Evolutionary conservation across 2,888 invertebrate genomes (phyloP).

Genomic region (Polymixis lichenea): DNA sequence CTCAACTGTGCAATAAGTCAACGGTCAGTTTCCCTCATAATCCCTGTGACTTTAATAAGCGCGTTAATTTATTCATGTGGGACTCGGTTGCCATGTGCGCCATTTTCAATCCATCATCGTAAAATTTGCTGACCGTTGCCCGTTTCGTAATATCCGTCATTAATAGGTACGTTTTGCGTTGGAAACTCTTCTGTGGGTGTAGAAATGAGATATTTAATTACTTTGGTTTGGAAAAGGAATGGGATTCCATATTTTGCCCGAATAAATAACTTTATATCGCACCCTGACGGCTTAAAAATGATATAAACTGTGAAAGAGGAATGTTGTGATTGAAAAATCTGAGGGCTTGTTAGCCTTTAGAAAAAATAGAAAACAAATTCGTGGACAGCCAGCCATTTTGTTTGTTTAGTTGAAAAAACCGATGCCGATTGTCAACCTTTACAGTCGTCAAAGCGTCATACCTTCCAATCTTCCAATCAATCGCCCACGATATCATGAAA

Average conservation of each 20-base stretch:
- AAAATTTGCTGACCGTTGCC: slow-evolving; percentile 63
- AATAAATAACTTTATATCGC: slow-evolving; percentile 11
- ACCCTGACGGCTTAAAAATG: neutral
- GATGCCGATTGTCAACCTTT: slow-evolving; percentile 19
- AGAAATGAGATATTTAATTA: slow-evolving; percentile 39
- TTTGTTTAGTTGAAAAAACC: slow-evolving; percentile 16
- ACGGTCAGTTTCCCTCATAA: slow-evolving; percentile 63
- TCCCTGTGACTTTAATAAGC: slow-evolving; percentile 69
- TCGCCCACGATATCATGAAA: slow-evolving; percentile 56
- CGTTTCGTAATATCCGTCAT: slow-evolving; percentile 56
- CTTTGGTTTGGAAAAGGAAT: slow-evolving; percentile 14
- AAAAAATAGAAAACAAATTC: neutral
- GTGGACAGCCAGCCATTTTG: neutral
- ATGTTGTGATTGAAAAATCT: neutral
- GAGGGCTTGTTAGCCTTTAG: neutral
- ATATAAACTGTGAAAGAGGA: neutral
- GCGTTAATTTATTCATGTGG: slow-evolving; percentile 73
- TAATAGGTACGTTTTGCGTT: slow-evolving; percentile 52
- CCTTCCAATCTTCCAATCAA: slow-evolving; percentile 56
- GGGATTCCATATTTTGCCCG: slow-evolving; percentile 1
- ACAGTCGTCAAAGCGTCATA: slow-evolving; percentile 39
- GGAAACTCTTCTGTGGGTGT: slow-evolving; percentile 33
- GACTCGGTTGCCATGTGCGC: slow-evolving; percentile 64
- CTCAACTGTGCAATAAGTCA: slow-evolving; percentile 67
- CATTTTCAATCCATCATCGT: slow-evolving; percentile 72